Evolutionary conservation across 2,113 vertebrate species (phyloP).

Genomic region (Numida meleagris): DNA sequence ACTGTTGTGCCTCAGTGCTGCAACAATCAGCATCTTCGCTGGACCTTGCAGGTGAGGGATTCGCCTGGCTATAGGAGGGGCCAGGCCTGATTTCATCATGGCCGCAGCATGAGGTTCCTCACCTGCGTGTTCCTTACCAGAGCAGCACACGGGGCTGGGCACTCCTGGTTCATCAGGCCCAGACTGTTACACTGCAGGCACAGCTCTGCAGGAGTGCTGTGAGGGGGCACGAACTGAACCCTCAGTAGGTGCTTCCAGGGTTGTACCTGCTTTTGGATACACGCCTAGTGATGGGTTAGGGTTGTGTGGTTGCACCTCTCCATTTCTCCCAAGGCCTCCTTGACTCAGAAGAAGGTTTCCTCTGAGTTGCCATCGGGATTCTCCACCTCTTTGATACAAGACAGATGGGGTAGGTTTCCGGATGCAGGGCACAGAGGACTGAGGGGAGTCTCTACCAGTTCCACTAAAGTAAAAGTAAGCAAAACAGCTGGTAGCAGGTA

Average conservation of each 20-base stretch:
- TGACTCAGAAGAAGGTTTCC: background rate
- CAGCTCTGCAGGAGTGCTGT: background rate
- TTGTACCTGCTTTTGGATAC: background rate
- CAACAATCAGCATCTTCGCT: background rate
- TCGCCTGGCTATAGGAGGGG: background rate
- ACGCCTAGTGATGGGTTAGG: background rate
- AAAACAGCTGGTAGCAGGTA: conserved; percentile 34
- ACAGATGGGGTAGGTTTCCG: background rate
- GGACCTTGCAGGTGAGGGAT: background rate
- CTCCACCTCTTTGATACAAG: background rate
- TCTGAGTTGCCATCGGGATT: background rate
- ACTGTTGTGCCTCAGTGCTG: background rate
- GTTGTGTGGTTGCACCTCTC: background rate
- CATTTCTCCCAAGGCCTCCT: background rate
- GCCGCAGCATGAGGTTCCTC: background rate
- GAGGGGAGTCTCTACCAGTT: background rate
- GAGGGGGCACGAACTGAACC: background rate
- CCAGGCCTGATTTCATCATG: background rate
- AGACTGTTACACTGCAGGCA: background rate
- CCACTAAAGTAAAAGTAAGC: background rate
- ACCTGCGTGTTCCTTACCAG: background rate
- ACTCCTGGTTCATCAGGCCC: background rate
- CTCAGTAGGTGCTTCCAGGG: background rate
- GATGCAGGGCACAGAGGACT: background rate
- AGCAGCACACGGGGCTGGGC: background rate